phyloP scores from a whole-genome alignment of 2,113 vertebrate genomes.

The Ceyx melanurus region DNA sequence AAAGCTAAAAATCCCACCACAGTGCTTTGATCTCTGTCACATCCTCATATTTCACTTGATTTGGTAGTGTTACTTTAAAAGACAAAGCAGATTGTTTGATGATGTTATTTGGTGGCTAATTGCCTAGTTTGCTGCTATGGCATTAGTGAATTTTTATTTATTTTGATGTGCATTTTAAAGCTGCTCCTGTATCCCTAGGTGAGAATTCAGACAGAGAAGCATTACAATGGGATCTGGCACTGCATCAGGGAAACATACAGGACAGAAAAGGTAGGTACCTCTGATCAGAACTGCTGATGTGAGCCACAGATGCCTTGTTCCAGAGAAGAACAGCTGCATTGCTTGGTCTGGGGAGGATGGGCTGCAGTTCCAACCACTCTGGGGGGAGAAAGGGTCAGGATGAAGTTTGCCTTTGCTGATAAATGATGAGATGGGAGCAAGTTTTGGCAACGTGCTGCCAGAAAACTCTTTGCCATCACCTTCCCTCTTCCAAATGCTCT shows the following conservation, averaged over 20 bases:
- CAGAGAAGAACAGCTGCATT: neutral
- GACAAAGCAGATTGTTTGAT: neutral
- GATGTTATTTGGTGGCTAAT: neutral
- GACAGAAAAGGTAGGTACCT: slow-evolving; percentile 79
- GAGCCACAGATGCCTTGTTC: neutral
- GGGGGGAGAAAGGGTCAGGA: neutral
- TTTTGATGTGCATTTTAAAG: neutral
- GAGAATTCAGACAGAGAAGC: slow-evolving; percentile 83
- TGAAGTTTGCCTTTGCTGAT: neutral
- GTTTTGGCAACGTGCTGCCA: neutral
- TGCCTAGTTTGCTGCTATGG: neutral
- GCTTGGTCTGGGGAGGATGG: neutral
- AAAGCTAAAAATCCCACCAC: neutral
- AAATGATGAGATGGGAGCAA: neutral
- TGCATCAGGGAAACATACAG: slow-evolving; percentile 79
- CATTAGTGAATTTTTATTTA: neutral
- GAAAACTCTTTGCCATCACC: neutral
- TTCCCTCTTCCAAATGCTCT: neutral
- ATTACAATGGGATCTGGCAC: slow-evolving; percentile 80
- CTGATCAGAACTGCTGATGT: neutral
- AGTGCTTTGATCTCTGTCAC: neutral
- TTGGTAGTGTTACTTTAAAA: neutral
- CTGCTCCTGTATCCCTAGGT: slow-evolving; percentile 70
- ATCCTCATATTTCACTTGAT: neutral
- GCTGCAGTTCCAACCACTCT: neutral